Conservation (phyloP, 2,888 invertebrate genomes). For the Ochropleura plecta region DNA sequence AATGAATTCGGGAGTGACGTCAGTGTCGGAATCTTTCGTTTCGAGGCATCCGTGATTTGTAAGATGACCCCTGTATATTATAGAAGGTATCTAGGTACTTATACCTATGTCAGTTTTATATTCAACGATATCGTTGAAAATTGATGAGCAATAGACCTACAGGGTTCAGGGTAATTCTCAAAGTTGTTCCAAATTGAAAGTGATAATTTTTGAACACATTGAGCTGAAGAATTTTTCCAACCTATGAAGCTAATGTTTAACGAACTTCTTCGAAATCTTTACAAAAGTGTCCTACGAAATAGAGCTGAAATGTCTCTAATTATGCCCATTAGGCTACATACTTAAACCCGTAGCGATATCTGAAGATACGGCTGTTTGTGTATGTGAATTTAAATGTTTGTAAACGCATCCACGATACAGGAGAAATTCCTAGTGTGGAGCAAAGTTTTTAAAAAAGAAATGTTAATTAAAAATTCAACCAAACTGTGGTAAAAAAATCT, state of each 20-base stretch:
- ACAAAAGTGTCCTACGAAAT: not conserved
- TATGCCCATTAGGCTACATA: not conserved
- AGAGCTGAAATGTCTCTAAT: not conserved
- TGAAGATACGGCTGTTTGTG: too few species aligned
- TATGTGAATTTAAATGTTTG: too few species aligned
- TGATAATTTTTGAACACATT: not conserved
- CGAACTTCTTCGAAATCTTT: not conserved
- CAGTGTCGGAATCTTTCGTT: constrained; percentile 16
- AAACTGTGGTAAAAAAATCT: not conserved
- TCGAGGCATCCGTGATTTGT: not conserved
- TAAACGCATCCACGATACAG: too few species aligned
- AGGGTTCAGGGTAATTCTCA: not conserved
- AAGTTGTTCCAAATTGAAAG: not conserved
- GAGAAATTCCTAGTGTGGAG: too few species aligned
- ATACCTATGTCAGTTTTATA: not conserved
- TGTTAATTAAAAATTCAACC: too few species aligned
- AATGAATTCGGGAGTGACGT: constrained; percentile 38
- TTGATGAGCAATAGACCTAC: not conserved
- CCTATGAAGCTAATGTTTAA: not conserved
- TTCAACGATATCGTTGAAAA: not conserved
- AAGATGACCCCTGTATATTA: not conserved
- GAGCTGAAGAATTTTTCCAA: not conserved
- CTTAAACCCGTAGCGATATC: too few species aligned
- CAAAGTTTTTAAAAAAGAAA: too few species aligned
- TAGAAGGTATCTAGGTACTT: not conserved